A percentile compares a stretch with the other conserved stretches of the same genome.
These are phyloP conservation scores for Meiosimyza platycephala DNA, from an alignment of 2,888 invertebrate species.

Conservation along the genomic window DNA sequence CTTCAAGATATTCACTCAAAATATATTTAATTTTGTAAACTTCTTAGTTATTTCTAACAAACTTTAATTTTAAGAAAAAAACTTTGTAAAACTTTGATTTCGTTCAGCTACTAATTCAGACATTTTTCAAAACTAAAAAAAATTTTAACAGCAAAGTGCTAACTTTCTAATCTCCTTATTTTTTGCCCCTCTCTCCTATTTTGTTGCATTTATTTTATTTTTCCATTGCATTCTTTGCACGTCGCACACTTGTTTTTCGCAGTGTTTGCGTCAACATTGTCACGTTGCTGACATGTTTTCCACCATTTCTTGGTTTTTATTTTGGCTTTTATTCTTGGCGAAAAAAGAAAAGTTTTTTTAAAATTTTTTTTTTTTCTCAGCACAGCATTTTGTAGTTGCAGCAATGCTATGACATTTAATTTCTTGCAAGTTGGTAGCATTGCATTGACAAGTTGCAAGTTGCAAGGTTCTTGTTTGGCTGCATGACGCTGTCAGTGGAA, in stretches of 20 bases:
- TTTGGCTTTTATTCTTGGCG: neutral
- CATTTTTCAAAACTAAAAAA: too few relatives aligned
- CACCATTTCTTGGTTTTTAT: neutral
- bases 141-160: too few relatives aligned
- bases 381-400: slow-evolving; percentile 11
- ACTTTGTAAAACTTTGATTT: too few relatives aligned
- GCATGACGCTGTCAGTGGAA: neutral
- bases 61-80: too few relatives aligned
- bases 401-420: slow-evolving; percentile 16
- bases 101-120: too few relatives aligned
- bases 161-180: too few relatives aligned
- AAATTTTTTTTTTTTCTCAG: neutral
- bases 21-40: too few relatives aligned
- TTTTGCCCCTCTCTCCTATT: too few relatives aligned
- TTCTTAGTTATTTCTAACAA: too few relatives aligned
- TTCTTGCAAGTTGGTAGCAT: slow-evolving; percentile 8
- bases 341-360: neutral
- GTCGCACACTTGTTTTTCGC: slow-evolving; percentile 23
- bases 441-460: slow-evolving; percentile 21
- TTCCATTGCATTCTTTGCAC: slow-evolving; percentile 13
- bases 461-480: slow-evolving; percentile 12
- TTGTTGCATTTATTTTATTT: slow-evolving; percentile 19
- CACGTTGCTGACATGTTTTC: slow-evolving; percentile 27
- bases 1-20: too few relatives aligned
- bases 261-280: slow-evolving; percentile 25